Evolutionary conservation across 1,140 invertebrate species (phyloP).

Genomic region (Argopecten irradians): DNA sequence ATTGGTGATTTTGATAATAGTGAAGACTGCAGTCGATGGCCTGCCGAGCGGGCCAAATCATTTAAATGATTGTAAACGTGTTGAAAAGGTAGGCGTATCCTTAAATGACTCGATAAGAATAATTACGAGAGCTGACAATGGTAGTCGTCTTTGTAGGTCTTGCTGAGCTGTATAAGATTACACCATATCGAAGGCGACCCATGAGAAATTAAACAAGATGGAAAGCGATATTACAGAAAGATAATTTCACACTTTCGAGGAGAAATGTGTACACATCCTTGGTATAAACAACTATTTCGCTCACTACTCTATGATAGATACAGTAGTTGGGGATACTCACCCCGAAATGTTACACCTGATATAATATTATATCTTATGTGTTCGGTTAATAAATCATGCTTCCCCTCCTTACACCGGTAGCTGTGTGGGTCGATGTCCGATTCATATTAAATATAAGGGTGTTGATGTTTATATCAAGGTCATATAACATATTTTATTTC

Average conservation of each 20-base stretch:
- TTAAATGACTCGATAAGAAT: conserved; percentile 5
- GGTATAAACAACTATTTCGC: neutral
- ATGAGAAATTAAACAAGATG: neutral
- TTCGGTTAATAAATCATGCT: too few species aligned
- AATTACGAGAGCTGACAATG: neutral
- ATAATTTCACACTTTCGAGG: neutral
- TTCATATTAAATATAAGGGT: too few species aligned
- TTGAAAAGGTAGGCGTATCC: conserved; percentile 15
- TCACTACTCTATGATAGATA: neutral
- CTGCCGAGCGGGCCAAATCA: neutral
- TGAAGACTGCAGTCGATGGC: neutral
- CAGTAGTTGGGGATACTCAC: neutral
- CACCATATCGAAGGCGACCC: neutral
- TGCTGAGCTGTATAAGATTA: conserved; percentile 13
- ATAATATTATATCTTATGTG: neutral
- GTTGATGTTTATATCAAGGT: too few species aligned
- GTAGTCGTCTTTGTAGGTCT: neutral
- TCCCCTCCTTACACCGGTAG: too few species aligned
- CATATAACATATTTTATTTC: too few species aligned
- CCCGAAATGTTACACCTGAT: neutral
- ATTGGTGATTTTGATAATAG: conserved; percentile 7
- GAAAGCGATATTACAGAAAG: conserved; percentile 6
- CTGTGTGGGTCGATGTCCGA: too few species aligned
- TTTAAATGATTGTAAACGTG: conserved; percentile 2
- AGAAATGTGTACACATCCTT: neutral